These are phyloP conservation scores for Synanthedon myopaeformis DNA, from an alignment of 2,888 invertebrate genomes.

Conservation along the genomic window DNA sequence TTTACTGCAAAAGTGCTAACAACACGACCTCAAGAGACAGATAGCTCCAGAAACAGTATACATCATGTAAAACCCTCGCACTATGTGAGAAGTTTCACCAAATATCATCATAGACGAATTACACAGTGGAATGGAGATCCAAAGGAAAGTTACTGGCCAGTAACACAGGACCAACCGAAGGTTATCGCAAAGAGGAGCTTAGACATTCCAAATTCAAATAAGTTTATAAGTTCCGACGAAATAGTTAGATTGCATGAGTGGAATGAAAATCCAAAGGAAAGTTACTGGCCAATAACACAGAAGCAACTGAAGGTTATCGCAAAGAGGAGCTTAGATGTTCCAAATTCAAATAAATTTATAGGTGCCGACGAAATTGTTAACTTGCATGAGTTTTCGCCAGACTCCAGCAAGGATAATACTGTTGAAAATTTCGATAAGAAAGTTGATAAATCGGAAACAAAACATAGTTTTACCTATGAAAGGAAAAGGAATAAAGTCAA, in stretches of 20 bases:
- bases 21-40: slow-evolving; percentile 50
- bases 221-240: slow-evolving; percentile 19
- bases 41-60: slow-evolving; percentile 42
- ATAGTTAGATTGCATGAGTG: slow-evolving; percentile 17
- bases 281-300: slow-evolving; percentile 26
- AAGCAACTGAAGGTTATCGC: slow-evolving; percentile 29
- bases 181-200: slow-evolving; percentile 17
- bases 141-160: slow-evolving; percentile 28
- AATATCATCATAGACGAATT: slow-evolving; percentile 58
- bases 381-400: slow-evolving; percentile 26
- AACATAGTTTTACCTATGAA: slow-evolving; percentile 28
- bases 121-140: slow-evolving; percentile 38
- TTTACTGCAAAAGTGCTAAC: slow-evolving; percentile 62
- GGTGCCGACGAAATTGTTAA: slow-evolving; percentile 18
- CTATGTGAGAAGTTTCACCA: slow-evolving; percentile 61
- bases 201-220: slow-evolving; percentile 6
- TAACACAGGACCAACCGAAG: slow-evolving; percentile 27
- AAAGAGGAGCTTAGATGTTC: slow-evolving; percentile 12
- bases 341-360: slow-evolving; percentile 14
- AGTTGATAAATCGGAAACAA: slow-evolving; percentile 24
- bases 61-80: slow-evolving; percentile 47
- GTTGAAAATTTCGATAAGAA: slow-evolving; percentile 22
- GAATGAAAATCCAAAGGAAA: slow-evolving; percentile 26
- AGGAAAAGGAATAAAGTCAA: slow-evolving; percentile 37
- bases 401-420: slow-evolving; percentile 23